Evolutionary conservation across 2,113 vertebrate genomes (phyloP), one percentile per base, ranked within the genome.

Genomic region (Nycticebus coucang): DNA sequence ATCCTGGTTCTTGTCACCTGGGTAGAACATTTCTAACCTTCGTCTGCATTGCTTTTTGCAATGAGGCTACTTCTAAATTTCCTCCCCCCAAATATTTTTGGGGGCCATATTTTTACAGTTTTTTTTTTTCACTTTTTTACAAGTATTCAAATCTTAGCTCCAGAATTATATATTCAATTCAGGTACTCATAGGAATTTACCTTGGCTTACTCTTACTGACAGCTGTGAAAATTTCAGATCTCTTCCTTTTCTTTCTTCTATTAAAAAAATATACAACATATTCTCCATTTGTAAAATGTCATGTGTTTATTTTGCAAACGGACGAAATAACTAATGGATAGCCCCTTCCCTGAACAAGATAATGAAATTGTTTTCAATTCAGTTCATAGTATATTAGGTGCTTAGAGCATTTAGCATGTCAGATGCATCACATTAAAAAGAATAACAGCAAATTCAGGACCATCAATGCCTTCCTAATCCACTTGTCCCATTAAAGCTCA

Each of bases 281-380:
- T 24, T 83, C 79, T 41, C 78, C 37, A 88, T 41, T 84, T 68
- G 9, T 79, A 91, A 93, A 84, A 91, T 1, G 8, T 30, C 17
- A 66, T 22, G n/a, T 55, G 17, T 66, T 93, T 94, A 80, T 85
- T 94, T 69, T 85, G 37, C 68, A 94, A 92, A 81, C 50, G 53
- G n/a, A 8, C 2, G n/a, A 35, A 81, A 89, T 91, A 85, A 74
- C 57, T 85, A 85, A 69, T 89, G 66, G 79, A 50, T 35, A 86
- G n/a, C n/a, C 28, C 74, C 53, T 28, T 37, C n/a, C 71, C 22
- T 85, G 50, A 86, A 86, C 74, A 92, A 77, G 53, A n/a, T 69
- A 89, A 95, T 85, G 71, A 95, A 93, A 91, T 81, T 75, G 50
- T 89, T 85, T n/a, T 92, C 18, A 33, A 80, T 62, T 88, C 26